These are phyloP conservation scores for Rhopalosiphum padi DNA, from an alignment of 1,140 invertebrate species.

Conservation along the genomic window DNA sequence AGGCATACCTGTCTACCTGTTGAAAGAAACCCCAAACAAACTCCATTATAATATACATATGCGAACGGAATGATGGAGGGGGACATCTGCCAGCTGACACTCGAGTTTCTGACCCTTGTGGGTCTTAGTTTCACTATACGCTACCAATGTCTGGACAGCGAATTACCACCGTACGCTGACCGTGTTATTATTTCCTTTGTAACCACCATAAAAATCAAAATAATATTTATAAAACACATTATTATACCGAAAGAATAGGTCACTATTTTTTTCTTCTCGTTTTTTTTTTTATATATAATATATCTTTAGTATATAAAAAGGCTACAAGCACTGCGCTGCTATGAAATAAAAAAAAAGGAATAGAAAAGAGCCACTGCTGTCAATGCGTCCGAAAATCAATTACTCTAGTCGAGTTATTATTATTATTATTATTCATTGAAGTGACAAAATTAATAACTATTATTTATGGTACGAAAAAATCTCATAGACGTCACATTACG, in stretches of 20 bases:
- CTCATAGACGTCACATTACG: background rate
- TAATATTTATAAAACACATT: background rate
- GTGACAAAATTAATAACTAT: conserved; percentile 45
- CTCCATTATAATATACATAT: background rate
- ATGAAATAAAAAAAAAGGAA: background rate
- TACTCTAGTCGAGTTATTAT: background rate
- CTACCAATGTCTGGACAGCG: background rate
- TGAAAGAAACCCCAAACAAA: conserved; percentile 48
- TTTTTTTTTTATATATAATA: background rate
- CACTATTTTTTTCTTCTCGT: background rate
- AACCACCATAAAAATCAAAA: conserved; percentile 18
- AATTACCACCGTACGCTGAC: conserved; percentile 21
- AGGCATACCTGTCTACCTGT: background rate
- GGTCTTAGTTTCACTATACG: background rate
- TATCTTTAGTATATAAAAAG: background rate
- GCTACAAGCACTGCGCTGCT: background rate
- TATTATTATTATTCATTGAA: background rate
- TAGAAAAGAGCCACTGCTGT: background rate
- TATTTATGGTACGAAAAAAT: background rate
- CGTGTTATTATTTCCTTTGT: conserved; percentile 40
- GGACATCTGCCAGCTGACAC: conserved; percentile 53
- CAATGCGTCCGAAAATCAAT: background rate
- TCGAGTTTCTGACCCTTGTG: conserved; percentile 28
- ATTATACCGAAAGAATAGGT: background rate
- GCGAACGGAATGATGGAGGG: background rate